Conservation (phyloP, 2,888 invertebrate genomes). For the Pyralis farinalis region DNA sequence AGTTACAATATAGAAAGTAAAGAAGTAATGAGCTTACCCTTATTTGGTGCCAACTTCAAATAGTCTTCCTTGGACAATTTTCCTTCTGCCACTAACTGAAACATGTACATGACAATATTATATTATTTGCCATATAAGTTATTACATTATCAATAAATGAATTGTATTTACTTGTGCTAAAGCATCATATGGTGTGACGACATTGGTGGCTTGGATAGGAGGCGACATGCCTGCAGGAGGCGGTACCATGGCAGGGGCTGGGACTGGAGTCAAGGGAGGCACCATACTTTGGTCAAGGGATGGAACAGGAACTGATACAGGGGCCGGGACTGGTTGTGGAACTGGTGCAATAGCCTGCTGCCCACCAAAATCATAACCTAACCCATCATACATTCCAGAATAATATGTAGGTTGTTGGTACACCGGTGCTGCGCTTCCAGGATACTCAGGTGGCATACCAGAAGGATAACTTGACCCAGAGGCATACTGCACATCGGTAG, state of each 20-base stretch:
- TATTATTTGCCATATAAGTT: neutral
- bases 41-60: conserved; percentile 66
- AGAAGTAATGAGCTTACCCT: conserved; percentile 44
- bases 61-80: conserved; percentile 71
- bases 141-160: conserved; percentile 4
- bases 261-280: conserved; percentile 17
- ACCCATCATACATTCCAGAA: conserved; percentile 30
- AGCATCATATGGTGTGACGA: conserved; percentile 52
- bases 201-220: conserved; percentile 5
- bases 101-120: conserved; percentile 30
- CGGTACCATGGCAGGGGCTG: conserved; percentile 31
- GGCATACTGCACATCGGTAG: conserved; percentile 13
- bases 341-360: conserved; percentile 20
- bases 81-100: conserved; percentile 73
- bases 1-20: neutral
- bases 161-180: conserved; percentile 64
- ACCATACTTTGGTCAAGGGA: conserved; percentile 22
- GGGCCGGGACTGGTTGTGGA: conserved; percentile 20
- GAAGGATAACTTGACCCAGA: conserved; percentile 10
- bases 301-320: conserved; percentile 31
- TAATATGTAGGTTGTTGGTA: conserved; percentile 33
- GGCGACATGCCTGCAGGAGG: conserved; percentile 26
- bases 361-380: conserved; percentile 39
- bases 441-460: conserved; percentile 14
- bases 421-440: conserved; percentile 9